phyloP scores from a whole-genome alignment of 2,797 vertebrate genomes.

The Hapalemur alaotrensis region DNA sequence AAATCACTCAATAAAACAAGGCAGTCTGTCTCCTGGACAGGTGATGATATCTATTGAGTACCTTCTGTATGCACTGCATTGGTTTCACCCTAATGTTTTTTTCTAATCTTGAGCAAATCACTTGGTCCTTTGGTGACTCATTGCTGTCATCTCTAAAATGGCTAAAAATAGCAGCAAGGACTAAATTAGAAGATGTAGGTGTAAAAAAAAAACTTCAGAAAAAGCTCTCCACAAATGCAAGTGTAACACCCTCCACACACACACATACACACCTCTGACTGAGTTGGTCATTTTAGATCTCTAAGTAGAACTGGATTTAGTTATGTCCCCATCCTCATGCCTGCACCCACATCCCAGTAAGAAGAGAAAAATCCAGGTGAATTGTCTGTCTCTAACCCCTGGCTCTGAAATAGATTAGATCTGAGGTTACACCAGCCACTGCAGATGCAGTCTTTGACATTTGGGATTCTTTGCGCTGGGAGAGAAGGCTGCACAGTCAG shows the following conservation, averaged over 20 bases:
- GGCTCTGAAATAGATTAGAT: not conserved
- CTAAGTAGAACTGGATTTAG: not conserved
- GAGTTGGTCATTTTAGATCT: not conserved
- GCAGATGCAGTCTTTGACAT: not conserved
- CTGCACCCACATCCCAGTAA: not conserved
- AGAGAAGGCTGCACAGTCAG: not conserved
- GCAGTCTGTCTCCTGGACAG: not conserved
- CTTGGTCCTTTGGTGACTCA: not conserved
- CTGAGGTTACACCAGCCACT: not conserved
- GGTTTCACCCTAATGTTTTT: not conserved
- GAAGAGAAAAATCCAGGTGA: not conserved
- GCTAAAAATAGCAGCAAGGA: not conserved
- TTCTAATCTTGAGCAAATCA: not conserved
- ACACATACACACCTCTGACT: not conserved
- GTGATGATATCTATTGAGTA: not conserved
- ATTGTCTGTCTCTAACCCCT: not conserved
- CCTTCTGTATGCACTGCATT: not conserved
- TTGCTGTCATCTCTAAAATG: slow-evolving; percentile 7
- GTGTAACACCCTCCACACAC: not conserved
- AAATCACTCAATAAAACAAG: not conserved
- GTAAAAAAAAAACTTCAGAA: not conserved
- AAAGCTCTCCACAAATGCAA: not conserved
- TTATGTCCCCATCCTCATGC: not conserved
- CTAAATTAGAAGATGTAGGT: not conserved
- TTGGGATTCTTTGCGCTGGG: not conserved